A percentile compares a stretch with the other conserved stretches of the same genome.
Conservation (phyloP, 2,797 vertebrate genomes). For the Phataginus tricuspis region DNA sequence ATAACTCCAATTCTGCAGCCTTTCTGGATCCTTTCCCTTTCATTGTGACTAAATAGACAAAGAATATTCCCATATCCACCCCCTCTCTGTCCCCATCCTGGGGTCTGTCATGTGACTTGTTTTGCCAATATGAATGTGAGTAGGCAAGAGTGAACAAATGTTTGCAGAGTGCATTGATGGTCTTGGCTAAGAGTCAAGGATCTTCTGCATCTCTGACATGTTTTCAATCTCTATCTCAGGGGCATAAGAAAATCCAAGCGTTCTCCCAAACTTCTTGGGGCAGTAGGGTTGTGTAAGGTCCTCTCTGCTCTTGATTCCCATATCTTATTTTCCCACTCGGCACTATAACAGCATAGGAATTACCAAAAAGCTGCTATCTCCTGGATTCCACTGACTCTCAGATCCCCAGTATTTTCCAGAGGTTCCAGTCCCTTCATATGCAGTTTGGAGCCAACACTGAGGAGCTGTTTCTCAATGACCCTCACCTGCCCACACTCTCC, state of each 20-base stretch:
- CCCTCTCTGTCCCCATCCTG: not conserved
- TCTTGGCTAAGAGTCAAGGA: not conserved
- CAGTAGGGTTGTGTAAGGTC: not conserved
- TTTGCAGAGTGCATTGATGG: constrained; percentile 26
- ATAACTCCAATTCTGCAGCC: not conserved
- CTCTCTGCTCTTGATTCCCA: not conserved
- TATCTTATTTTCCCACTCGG: not conserved
- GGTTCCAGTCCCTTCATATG: not conserved
- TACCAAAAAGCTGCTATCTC: not conserved
- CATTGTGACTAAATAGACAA: not conserved
- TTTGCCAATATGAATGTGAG: not conserved
- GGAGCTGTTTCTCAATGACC: not conserved
- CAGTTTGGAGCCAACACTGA: not conserved
- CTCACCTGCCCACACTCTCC: not conserved
- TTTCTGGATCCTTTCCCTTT: not conserved
- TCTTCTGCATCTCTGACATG: not conserved
- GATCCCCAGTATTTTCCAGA: not conserved
- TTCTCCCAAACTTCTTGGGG: not conserved
- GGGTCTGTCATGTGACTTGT: not conserved
- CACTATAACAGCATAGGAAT: not conserved
- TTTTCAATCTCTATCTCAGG: not conserved
- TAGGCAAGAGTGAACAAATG: not conserved
- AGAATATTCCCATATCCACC: not conserved
- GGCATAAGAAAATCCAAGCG: not conserved
- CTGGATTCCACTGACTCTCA: not conserved